Base-by-base conservation (phyloP, 2,888 invertebrate species). In the Junonia oenone region DNA sequence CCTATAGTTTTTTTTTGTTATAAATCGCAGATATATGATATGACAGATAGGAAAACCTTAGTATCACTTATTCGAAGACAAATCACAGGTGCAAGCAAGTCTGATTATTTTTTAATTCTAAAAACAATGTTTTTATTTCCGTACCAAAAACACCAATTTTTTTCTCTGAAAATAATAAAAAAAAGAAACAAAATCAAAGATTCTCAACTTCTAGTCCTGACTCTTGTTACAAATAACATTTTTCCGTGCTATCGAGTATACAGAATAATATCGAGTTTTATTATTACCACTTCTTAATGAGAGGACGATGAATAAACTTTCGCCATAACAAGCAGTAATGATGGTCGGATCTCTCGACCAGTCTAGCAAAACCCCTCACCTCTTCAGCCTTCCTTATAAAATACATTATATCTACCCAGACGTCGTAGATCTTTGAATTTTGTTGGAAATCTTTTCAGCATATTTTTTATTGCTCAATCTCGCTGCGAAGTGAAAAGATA, bases 381-480 rank as follows among this genome's bases (percentile, higher is more conserved):
- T 55, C 51, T 51, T 48, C 40, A 55, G 43, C 47, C 35, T 51
- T 43, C 35, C 47, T 22, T 51, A 47, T 26, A 54, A 58, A 58
- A 40, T 51, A 35, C 26, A 45, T 45, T 43, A 35, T 51, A 48
- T 14, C 17, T 26, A 45, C 27, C 29, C 29, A 35, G 50, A 50
- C 27, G 40, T 35, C 37, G 35, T 46, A 35, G 40, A 55, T 51
- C 38, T 40, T 40, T 40, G 38, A 40, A 40, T 40, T 40, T 40
- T 40, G 19, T 40, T 40, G 50, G 46, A 57, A 49, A 54, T 43
- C 40, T 37, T 55, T 13, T 33, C 29, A 15, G 26, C 46, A 51
- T 58, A 55, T 58, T 58, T 57, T 55, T 55, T 55, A 58, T 51
- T 58, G 51, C 58, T 27, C 40, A 15, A 51, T 45, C 51, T 45